Evolutionary conservation across 1,140 invertebrate species (phyloP), one percentile per base, ranked within the genome.

Genomic region (Leptinotarsa defecta): DNA sequence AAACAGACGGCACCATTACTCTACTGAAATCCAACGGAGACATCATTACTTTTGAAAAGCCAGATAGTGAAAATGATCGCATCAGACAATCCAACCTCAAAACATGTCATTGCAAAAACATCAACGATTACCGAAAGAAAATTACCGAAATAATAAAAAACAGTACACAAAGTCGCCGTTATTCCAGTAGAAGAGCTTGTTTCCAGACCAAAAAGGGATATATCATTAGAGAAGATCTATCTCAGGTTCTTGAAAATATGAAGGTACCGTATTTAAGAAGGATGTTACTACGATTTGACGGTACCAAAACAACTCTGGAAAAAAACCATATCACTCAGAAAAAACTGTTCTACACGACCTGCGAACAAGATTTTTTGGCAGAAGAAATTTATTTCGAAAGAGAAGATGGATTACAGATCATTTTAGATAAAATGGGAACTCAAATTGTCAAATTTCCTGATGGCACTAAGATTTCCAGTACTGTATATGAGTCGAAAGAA

Each of bases 11-110:
- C 48, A 76, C 77, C 13, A 75, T 80, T 3, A 79, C 67, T 17
- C 67, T 81, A 34, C 48, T 79, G 3, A 77, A 74, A 68, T 73
- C 77, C 20, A 77, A 76, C 13, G 80, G 80, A 17, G 77, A 81
- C 22, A 75, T 75, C 13, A 71, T 80, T 22, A 64, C 76, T 20
- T 77, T 79, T 48, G 75, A 80, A 24, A 78, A 78, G 65, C 71
- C 73, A 17, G 75, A 62, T 49, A 69, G 68, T 34, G 65, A 62
- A 11, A 68, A 43, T 19, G 68, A 13, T 19, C 24, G 68, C 13
- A 62, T 70, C 1, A 61, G 24, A 15, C 17, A 65, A 48, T 73
- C 61, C 19, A 20, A 19, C 3, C 4, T 71, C 2, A 72, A 75
- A 48, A 19, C 22, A 27, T 78, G 73, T 34, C 71, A 76, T 48